phyloP scores from a whole-genome alignment of 2,888 invertebrate genomes.

The Eilema sororculum region DNA sequence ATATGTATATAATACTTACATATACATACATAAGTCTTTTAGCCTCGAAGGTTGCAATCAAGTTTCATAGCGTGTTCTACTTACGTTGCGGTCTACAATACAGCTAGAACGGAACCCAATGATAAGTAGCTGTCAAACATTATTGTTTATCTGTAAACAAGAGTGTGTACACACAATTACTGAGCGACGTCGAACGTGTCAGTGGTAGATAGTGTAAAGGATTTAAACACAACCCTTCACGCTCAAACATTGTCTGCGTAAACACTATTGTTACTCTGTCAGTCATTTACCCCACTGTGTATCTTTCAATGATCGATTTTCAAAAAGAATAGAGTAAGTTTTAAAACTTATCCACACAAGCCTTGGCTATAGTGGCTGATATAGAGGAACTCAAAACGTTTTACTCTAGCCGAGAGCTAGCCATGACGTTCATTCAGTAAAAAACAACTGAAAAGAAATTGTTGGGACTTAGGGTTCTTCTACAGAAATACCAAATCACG shows the following conservation, averaged over 20 bases:
- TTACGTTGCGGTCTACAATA: slow-evolving; percentile 37
- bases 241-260: slow-evolving; percentile 27
- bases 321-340: neutral
- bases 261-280: slow-evolving; percentile 30
- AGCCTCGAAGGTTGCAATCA: slow-evolving; percentile 4
- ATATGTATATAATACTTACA: no score
- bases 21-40: neutral
- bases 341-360: neutral
- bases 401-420: neutral
- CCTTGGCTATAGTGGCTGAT: no score
- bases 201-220: slow-evolving; percentile 28
- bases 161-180: slow-evolving; percentile 13
- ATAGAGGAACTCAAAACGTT: no score
- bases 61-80: slow-evolving; percentile 40
- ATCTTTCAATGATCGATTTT: neutral
- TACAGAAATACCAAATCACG: no score
- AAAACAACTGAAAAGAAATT: no score
- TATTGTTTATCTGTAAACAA: slow-evolving; percentile 28
- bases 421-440: neutral
- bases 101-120: slow-evolving; percentile 29
- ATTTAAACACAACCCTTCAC: slow-evolving; percentile 27
- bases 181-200: slow-evolving; percentile 23
- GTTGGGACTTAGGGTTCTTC: no score
- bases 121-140: slow-evolving; percentile 43
- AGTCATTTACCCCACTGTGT: neutral